phyloP scores from a whole-genome alignment of 2,888 invertebrate species.

The Acholoe squamosa region DNA sequence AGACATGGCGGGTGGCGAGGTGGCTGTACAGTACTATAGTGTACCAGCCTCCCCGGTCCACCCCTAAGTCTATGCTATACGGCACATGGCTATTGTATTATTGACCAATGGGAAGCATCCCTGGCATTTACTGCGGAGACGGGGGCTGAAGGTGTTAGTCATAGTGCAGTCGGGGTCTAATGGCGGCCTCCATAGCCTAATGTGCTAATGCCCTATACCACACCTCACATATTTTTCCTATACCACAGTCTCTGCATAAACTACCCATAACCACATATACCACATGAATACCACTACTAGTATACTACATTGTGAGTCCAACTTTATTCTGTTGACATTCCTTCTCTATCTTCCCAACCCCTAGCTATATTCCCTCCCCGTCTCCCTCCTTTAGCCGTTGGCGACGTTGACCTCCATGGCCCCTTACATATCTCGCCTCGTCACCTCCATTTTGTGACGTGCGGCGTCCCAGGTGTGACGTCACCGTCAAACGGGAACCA shows the following conservation, averaged over 20 bases:
- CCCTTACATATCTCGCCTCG: constrained; percentile 7
- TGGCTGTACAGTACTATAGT: background rate
- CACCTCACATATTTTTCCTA: background rate
- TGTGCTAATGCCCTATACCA: too few relatives aligned
- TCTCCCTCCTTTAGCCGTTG: background rate
- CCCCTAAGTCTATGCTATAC: too few relatives aligned
- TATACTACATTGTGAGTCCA: too few relatives aligned
- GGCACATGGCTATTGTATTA: too few relatives aligned
- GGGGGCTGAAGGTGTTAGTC: too few relatives aligned
- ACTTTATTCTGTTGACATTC: constrained; percentile 25
- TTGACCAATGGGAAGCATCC: too few relatives aligned
- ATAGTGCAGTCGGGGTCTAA: too few relatives aligned
- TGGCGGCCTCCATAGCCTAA: too few relatives aligned
- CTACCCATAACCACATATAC: background rate
- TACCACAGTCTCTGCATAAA: background rate
- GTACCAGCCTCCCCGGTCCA: constrained; percentile 18
- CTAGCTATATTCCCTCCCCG: too few relatives aligned
- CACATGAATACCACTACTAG: background rate
- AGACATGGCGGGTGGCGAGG: background rate
- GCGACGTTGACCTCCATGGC: background rate
- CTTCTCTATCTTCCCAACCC: background rate
- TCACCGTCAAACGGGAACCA: background rate
- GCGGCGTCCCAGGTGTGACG: background rate
- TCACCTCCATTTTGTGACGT: constrained; percentile 10
- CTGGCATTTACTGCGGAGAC: too few relatives aligned